Conservation (phyloP, 92 coral and sea anemone species). For the Scolanthus callimorphus region DNA sequence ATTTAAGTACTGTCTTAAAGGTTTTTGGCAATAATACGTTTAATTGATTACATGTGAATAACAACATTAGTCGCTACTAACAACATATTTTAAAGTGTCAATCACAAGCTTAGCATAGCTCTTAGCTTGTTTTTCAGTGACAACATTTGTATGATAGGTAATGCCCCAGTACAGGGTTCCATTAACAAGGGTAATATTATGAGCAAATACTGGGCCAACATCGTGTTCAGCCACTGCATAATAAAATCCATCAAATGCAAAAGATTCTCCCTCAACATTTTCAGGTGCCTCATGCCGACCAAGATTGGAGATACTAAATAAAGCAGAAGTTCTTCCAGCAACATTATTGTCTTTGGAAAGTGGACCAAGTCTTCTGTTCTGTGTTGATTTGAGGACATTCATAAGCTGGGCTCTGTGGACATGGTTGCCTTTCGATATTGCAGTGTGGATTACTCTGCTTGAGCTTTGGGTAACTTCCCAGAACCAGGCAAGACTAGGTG, state of each 20-base stretch:
- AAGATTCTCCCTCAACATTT: conserved; percentile 3
- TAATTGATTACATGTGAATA: no score
- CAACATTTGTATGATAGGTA: conserved; percentile 59
- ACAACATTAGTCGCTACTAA: no score
- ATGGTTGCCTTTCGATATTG: conserved; percentile 43
- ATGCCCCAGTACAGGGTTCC: conserved; percentile 62
- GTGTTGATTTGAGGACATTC: conserved; percentile 26
- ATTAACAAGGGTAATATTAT: conserved; percentile 55
- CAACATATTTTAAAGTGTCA: conserved; percentile 28
- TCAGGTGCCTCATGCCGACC: conserved; percentile 32
- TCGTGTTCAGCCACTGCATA: conserved; percentile 55
- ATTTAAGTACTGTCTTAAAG: no score
- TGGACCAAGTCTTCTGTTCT: conserved; percentile 15
- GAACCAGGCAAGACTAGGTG: conserved; percentile 22
- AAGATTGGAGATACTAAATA: conserved; percentile 51
- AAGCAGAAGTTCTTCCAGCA: conserved; percentile 36
- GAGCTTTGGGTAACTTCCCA: conserved; percentile 66
- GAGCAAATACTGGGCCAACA: conserved; percentile 73
- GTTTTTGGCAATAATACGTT: no score
- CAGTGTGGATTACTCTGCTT: conserved; percentile 28
- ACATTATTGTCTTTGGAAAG: conserved; percentile 30
- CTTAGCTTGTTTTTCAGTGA: conserved; percentile 46
- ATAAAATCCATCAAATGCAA: conserved; percentile 48
- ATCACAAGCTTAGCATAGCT: conserved; percentile 56
- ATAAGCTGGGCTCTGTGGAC: conserved; percentile 36